Evolutionary conservation across 2,113 vertebrate species (phyloP), one percentile per base, ranked within the genome.

Genomic region (Falco punctatus): DNA sequence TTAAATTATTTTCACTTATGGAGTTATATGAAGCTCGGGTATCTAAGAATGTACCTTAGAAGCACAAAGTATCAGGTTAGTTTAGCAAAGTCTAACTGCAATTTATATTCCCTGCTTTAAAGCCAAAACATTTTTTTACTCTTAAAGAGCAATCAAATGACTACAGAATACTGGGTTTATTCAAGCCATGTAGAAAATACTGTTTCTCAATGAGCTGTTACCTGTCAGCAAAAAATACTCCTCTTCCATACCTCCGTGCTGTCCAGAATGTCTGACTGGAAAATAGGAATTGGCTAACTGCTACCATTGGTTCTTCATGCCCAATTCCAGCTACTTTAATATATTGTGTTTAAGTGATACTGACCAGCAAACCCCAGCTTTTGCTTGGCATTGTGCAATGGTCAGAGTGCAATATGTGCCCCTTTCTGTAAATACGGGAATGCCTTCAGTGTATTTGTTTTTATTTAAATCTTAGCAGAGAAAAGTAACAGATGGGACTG

Each of bases 161-260:
- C n/a, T 92, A 21, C 21, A 80, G 22, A 80, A 81, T 52, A 38
- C 10, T 57, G 28, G 3, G 69, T 82, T 92, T 75, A 65, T 65
- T 54, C 58, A 57, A 26, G 13, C 79, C 20, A 51, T 4, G 42
- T 61, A 77, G 74, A 88, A 83, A 88, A 88, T 33, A 57, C 30
- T 46, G 26, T 62, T 86, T 89, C 52, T 27, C 55, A 78, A 11
- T 26, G 16, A 92, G 40, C 3, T 14, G 85, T 89, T 90, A 92
- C 85, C 81, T 95, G 70, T 33, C 65, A 81, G 74, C 62, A 90
- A 54, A 85, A 90, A 92, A 62, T 91, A 85, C 33, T 91, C 77
- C 73, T 95, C 86, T 91, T 95, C 89, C 73, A 70, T 35, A 79
- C 72, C 88, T 49, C 80, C 70, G 74, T 92, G 79, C 40, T 92